Base-by-base conservation (phyloP, 2,888 invertebrate genomes). In the Polymixis flavicincta region DNA sequence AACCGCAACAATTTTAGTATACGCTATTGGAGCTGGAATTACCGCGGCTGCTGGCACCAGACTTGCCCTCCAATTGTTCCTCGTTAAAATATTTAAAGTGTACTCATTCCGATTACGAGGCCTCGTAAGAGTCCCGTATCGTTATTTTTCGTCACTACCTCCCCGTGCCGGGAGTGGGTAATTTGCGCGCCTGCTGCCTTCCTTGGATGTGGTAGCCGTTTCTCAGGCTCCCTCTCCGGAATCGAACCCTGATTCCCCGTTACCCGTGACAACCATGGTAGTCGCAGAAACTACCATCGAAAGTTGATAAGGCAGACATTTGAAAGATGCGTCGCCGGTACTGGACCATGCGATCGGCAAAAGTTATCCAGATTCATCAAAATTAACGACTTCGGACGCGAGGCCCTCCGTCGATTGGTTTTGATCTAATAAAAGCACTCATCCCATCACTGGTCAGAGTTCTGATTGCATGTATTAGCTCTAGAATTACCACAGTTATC, bases 221-320 rank as follows among this genome's bases (percentile, higher is more conserved):
- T 32, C 32, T 32, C 32, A 32, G 32, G 32, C 32, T 32, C 32
- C 32, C 32, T 32, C 32, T 32, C 97, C 97, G 97, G 97, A 97
- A 97, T 97, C 97, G 97, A 97, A 97, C 97, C 97, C 97, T 97
- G 96, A 97, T 97, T 97, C 97, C 97, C 97, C 97, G 97, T 97
- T 97, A 97, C 97, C 97, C 97, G 97, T 97, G 95, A 96, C 96
- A 60, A 69, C 70, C 70, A 70, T 70, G 70, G 70, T 45, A 59
- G 57, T 57, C 57, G 68, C 68, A 95, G 96, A 97, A 95, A 96
- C n/a, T 63, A 63, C 42, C 17, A 42, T 63, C 61, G 42, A 42
- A 63, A 63, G 61, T 63, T 63, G 63, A 42, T 63, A 63, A n/a
- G 63, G 63, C 42, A 42, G 63, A 63, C 63, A 63, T 63, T 63